Evolutionary conservation across 2,888 invertebrate genomes (phyloP), one percentile per base, ranked within the genome.

Genomic region (Temnothorax rugatulus): DNA sequence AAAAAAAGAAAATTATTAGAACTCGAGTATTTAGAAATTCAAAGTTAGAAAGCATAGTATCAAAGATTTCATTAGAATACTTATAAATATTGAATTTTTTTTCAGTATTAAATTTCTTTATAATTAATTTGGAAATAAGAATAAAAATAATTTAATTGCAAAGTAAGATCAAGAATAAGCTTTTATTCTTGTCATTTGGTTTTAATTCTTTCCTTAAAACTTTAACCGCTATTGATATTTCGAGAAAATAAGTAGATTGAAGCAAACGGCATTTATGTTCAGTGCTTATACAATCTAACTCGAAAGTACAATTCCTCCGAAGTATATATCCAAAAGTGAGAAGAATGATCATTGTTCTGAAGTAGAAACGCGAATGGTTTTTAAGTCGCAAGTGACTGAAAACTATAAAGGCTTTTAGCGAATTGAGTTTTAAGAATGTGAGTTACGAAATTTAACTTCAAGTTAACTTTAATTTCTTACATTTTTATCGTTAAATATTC

Each of bases 311-410:
- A n/a, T 50, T 63, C 18, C 11, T 25, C 11, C 7, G 21, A 47
- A 75, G 4, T 76, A 38, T 8, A 18, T 25, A 13, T 76, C 38
- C 7, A 25, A 25, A 68, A 69, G n/a, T 57, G 44, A 77, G 18
- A 69, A 77, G 29, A 57, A 44, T 54, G 18, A n/a, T 66, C 38
- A 52, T 69, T 54, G 57, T 69, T 66, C 25, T 29, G 29, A 69
- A 68, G 44, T 69, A 25, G 25, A 29, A 21, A 77, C 11, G 34
- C 7, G 1, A 44, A 54, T 13, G 13, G 29, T 44, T 54, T 76
- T 68, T 54, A 29, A 68, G 9, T 66, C 2, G 13, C n/a, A 29
- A 47, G 15, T 18, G 9, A 77, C 25, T 54, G 29, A 41, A 41
- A 25, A 38, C 8, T 76, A 9, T 13, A 44, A 77, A 57, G 4